Evolutionary conservation across 2,113 vertebrate genomes (phyloP).

Genomic region (Leptobrachium leishanense): DNA sequence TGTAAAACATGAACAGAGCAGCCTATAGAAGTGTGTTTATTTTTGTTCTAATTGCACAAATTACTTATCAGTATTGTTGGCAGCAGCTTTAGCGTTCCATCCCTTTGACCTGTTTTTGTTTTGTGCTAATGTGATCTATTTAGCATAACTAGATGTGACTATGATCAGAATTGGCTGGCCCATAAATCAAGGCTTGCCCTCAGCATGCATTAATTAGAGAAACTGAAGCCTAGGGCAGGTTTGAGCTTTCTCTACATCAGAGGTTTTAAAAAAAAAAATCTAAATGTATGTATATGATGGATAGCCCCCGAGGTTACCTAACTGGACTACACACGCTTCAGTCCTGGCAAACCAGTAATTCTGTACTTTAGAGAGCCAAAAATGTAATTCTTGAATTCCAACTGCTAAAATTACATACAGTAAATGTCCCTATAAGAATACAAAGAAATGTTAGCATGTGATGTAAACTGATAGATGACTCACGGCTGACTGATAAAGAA

Average conservation of each 20-base stretch:
- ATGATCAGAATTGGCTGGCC: slow-evolving; percentile 24
- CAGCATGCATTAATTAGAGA: slow-evolving; percentile 33
- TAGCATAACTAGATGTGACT: slow-evolving; percentile 43
- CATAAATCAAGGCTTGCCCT: slow-evolving; percentile 40
- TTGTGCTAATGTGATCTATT: slow-evolving; percentile 19
- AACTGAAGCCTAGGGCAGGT: background rate
- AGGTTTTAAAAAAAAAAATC: background rate
- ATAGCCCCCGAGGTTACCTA: background rate
- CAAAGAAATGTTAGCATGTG: too few relatives aligned
- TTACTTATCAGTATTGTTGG: slow-evolving; percentile 27
- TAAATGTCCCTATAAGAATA: too few relatives aligned
- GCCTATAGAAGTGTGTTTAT: slow-evolving; percentile 7
- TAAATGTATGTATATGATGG: background rate
- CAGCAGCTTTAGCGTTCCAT: slow-evolving; percentile 25
- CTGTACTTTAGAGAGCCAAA: background rate
- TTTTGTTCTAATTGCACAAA: slow-evolving; percentile 38
- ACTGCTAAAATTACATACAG: too few relatives aligned
- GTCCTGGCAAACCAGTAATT: background rate
- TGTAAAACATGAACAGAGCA: background rate
- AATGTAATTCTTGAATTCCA: too few relatives aligned
- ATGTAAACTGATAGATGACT: too few relatives aligned
- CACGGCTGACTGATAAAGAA: too few relatives aligned
- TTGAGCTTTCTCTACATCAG: slow-evolving; percentile 12
- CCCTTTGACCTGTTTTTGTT: slow-evolving; percentile 35
- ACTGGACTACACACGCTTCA: too few relatives aligned